Base-by-base conservation (phyloP, 2,797 vertebrate species). In the Neopelma chrysocephalum region DNA sequence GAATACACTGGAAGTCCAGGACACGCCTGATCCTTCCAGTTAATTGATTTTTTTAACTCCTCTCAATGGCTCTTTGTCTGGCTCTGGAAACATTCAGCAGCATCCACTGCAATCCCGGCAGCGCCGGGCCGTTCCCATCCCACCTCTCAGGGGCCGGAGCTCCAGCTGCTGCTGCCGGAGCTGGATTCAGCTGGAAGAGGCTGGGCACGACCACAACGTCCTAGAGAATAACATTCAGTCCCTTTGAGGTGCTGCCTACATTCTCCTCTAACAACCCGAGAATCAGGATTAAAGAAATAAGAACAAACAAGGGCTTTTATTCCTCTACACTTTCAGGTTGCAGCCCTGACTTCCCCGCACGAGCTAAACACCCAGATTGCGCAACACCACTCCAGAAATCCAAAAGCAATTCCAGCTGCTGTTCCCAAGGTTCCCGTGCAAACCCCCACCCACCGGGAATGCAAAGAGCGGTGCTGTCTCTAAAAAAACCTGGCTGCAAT, bases 31-130 rank as follows among this genome's bases (percentile, higher is more conserved):
- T 87, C 79, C 60, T 91, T 73, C 68, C n/a, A 85, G 79, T 50
- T 77, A 81, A 94, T 56, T 70, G 71, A 64, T 54, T 43, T 50
- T 77, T 87, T 73, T 14, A 65, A n/a, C 78, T 70, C 15, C 0
- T 3, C 53, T 94, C 93, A 94, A 87, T 82, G 88, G 89, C 53
- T 87, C 87, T 93, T 96, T 94, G 93, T 96, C 56, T 42, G 26
- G 32, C 56, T 87, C 79, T 85, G 79, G 95, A 95, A 96, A 81
- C 66, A 23, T 73, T 60, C 84, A 62, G 91, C 91, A 95, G 93
- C 84, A 87, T 77, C 79, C 40, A 36, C 71, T 72, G 84, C 64
- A 69, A 14, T n/a, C 32, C 21, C 61, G 38, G 91, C 90, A 87
- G 61, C 0, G 3, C 4, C 1, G 66, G 31, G 45, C n/a, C 2